Conservation (phyloP, 2,113 vertebrate species). For the Crotalus helleri region DNA sequence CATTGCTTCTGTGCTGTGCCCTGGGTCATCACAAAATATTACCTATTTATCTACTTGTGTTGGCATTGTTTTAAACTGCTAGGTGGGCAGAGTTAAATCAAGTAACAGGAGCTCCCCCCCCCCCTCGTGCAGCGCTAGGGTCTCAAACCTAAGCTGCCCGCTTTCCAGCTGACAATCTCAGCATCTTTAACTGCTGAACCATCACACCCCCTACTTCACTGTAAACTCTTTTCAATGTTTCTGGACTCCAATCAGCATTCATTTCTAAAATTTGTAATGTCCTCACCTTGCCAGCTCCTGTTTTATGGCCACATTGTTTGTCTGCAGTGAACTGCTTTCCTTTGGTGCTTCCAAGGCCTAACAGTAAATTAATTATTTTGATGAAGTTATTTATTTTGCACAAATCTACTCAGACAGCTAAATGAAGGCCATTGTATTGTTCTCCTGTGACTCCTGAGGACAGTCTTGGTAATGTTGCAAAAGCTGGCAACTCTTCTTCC, state of each 20-base stretch:
- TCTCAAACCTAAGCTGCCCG: neutral
- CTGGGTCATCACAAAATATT: no score
- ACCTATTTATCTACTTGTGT: neutral
- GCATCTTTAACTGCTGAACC: neutral
- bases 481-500: neutral
- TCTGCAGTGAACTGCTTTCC: neutral
- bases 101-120: neutral
- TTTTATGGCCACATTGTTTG: neutral
- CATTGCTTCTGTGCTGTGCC: no score
- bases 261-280: neutral
- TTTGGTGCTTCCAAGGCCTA: slow-evolving; percentile 5
- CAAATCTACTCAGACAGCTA: neutral
- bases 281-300: slow-evolving; percentile 1
- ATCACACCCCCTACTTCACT: neutral
- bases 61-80: neutral
- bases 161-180: no score
- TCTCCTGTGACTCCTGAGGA: neutral
- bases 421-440: slow-evolving; percentile 3
- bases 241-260: rapidly evolving
- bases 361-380: slow-evolving; percentile 20
- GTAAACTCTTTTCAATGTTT: neutral
- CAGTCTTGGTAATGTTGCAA: neutral
- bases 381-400: slow-evolving; percentile 35
- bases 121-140: rapidly evolving
- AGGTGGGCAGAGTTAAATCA: neutral